phyloP scores from a whole-genome alignment of 2,888 invertebrate genomes.

The Idaea biselata region DNA sequence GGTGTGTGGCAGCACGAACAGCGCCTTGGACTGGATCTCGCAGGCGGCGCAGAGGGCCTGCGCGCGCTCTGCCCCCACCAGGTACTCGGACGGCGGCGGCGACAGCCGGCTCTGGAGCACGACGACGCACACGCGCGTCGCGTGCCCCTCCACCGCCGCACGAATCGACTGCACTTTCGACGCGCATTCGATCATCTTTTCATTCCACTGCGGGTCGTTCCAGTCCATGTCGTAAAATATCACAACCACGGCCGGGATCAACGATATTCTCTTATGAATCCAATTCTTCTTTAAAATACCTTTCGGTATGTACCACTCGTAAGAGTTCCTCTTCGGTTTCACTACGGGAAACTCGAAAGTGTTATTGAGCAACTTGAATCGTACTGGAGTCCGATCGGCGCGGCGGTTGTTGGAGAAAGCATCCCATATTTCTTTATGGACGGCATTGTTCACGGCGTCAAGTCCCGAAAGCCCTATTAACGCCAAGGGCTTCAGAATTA shows the following conservation, averaged over 20 bases:
- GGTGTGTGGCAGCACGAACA: constrained; percentile 95
- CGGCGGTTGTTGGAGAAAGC: constrained; percentile 91
- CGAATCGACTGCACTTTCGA: constrained; percentile 92
- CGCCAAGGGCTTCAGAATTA: constrained; percentile 91
- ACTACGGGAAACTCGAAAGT: constrained; percentile 93
- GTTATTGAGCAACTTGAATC: constrained; percentile 89
- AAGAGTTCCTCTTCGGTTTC: constrained; percentile 92
- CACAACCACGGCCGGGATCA: constrained; percentile 95
- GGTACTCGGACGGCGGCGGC: constrained; percentile 89
- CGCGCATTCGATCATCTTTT: constrained; percentile 96
- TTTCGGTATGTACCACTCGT: constrained; percentile 97
- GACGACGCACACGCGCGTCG: constrained; percentile 91
- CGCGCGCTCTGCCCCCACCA: constrained; percentile 93
- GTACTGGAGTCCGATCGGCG: constrained; percentile 89
- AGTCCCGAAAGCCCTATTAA: constrained; percentile 94
- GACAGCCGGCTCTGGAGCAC: constrained; percentile 92
- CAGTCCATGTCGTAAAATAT: constrained; percentile 98
- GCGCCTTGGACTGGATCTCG: constrained; percentile 93
- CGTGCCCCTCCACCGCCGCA: constrained; percentile 86
- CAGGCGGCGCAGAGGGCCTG: constrained; percentile 94
- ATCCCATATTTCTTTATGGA: constrained; percentile 96
- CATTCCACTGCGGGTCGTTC: constrained; percentile 96
- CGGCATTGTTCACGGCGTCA: constrained; percentile 90
- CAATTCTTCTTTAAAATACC: constrained; percentile 97
- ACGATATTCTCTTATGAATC: constrained; percentile 95